These are phyloP conservation scores for Aphaenogaster ashmeadi DNA, from an alignment of 1,140 invertebrate species.

Conservation along the genomic window DNA sequence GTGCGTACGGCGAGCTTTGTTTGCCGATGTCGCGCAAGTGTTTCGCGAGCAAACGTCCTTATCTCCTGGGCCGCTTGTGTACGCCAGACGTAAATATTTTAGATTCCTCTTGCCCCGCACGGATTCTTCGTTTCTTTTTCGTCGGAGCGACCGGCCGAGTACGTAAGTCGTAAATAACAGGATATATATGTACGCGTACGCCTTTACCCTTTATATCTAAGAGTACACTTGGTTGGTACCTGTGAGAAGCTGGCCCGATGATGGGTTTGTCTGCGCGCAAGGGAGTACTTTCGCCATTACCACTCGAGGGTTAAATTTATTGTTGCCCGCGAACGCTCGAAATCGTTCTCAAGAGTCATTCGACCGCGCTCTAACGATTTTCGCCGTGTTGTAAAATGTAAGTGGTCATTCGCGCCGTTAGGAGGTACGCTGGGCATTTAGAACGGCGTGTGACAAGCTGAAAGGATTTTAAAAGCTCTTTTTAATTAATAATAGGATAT, in stretches of 20 bases:
- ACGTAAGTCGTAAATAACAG: conserved; percentile 68
- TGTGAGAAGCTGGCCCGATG: conserved; percentile 33
- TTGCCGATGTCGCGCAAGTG: conserved; percentile 70
- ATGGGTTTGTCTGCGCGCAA: conserved; percentile 41
- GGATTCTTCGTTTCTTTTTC: conserved; percentile 5
- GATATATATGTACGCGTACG: conserved; percentile 10
- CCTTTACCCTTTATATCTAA: conserved; percentile 38
- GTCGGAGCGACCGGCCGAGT: conserved; percentile 30
- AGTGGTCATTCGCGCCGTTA: conserved; percentile 20
- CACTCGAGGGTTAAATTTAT: conserved; percentile 58
- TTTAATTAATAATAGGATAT: conserved; percentile 18
- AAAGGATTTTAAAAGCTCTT: not conserved
- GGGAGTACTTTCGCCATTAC: conserved; percentile 45
- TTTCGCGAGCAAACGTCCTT: conserved; percentile 74
- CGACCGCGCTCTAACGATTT: conserved; percentile 41
- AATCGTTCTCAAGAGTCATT: conserved; percentile 46
- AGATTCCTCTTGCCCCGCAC: conserved; percentile 38
- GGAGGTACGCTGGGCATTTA: not conserved
- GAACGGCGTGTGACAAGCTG: conserved; percentile 3
- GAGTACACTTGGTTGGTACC: conserved; percentile 30
- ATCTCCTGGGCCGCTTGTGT: conserved; percentile 53
- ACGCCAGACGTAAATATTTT: conserved; percentile 72
- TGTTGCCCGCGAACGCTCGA: conserved; percentile 35
- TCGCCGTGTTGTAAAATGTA: conserved; percentile 40
- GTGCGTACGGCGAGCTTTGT: conserved; percentile 59